These are phyloP conservation scores for Argyresthia goedartella DNA, from an alignment of 2,888 invertebrate species.

Conservation along the genomic window DNA sequence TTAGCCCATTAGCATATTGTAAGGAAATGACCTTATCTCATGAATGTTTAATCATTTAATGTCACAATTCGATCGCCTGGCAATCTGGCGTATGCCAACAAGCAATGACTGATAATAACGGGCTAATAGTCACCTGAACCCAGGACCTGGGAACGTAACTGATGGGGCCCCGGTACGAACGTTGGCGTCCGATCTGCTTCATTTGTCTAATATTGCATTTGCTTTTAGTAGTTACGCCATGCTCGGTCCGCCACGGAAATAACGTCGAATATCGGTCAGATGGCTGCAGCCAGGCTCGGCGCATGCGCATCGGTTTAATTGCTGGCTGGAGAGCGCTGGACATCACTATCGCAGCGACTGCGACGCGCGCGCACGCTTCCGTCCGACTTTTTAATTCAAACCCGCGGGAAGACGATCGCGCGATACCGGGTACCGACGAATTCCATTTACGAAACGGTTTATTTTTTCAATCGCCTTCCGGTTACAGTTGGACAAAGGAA, in stretches of 20 bases:
- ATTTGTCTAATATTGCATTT: constrained; percentile 61
- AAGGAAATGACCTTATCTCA: neutral
- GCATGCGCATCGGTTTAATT: constrained; percentile 60
- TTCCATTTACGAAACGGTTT: constrained; percentile 6
- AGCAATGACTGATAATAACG: neutral
- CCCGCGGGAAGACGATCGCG: constrained; percentile 35
- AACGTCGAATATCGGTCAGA: constrained; percentile 68
- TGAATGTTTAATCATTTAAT: neutral
- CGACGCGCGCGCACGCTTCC: constrained; percentile 57
- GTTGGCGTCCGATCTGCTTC: constrained; percentile 29
- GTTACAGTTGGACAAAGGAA: constrained; percentile 6
- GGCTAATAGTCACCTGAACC: constrained; percentile 1
- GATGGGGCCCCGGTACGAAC: constrained; percentile 1
- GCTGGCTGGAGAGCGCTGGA: constrained; percentile 19
- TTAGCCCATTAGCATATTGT: no score
- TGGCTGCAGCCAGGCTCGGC: constrained; percentile 22
- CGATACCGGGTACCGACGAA: constrained; percentile 14
- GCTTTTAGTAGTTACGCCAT: constrained; percentile 65
- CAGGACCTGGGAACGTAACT: neutral
- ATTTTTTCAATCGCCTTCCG: constrained; percentile 12
- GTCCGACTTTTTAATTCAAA: constrained; percentile 23
- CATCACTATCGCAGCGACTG: constrained; percentile 52
- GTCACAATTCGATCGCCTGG: no score
- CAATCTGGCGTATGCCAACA: neutral
- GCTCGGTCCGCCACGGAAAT: constrained; percentile 55